Conservation (phyloP, 2,797 vertebrate species). For the Mycteria americana region DNA sequence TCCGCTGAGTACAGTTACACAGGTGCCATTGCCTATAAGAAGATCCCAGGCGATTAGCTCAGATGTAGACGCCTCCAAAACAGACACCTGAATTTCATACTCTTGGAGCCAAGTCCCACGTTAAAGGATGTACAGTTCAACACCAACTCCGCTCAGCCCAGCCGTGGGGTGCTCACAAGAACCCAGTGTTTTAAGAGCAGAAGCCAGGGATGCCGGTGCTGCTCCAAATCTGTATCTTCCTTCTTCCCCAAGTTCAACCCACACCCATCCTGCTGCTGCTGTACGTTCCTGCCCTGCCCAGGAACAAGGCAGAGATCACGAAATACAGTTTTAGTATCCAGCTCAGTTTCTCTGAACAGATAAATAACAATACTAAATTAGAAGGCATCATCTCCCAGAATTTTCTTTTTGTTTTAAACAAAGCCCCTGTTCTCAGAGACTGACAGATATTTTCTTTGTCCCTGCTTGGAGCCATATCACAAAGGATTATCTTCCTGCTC, state of each 20-base stretch:
- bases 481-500: not conserved
- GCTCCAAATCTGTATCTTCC: not conserved
- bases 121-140: not conserved
- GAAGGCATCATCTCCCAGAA: not conserved
- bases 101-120: not conserved
- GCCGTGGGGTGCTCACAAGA: not conserved
- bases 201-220: not conserved
- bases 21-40: rapidly evolving
- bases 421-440: not conserved
- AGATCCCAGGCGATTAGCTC: not conserved
- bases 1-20: too few relatives aligned
- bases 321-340: not conserved
- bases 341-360: not conserved
- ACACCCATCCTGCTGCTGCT: rapidly evolving
- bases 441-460: not conserved
- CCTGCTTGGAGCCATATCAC: not conserved
- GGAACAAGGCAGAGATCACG: not conserved
- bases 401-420: not conserved
- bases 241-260: not conserved
- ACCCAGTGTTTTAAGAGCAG: not conserved
- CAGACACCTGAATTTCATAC: rapidly evolving
- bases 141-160: too few relatives aligned
- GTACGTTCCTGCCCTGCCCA: not conserved
- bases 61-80: not conserved
- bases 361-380: not conserved